Evolutionary conservation across 2,113 vertebrate genomes (phyloP).

Genomic region (Lophotis ruficrista): DNA sequence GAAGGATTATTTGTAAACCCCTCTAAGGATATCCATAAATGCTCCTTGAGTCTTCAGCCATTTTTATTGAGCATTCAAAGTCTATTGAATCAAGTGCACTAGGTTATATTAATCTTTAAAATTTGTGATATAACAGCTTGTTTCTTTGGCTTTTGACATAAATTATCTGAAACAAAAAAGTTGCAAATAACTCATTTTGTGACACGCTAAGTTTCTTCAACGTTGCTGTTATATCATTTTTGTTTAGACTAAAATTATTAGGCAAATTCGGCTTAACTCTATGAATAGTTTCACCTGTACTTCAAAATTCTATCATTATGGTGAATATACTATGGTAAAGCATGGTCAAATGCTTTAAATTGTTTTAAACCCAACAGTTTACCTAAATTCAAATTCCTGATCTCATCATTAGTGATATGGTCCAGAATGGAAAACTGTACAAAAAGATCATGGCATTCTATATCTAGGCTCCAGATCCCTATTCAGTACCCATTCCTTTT

Average conservation of each 20-base stretch:
- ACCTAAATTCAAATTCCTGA: background rate
- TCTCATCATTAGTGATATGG: background rate
- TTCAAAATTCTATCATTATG: background rate
- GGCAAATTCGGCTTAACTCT: background rate
- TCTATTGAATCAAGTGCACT: background rate
- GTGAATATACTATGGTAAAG: background rate
- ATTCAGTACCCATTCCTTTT: background rate
- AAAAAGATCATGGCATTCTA: background rate
- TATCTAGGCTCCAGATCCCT: background rate
- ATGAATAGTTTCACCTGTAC: background rate
- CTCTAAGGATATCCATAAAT: background rate
- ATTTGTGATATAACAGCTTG: background rate
- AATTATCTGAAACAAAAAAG: background rate
- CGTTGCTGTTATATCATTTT: accelerated
- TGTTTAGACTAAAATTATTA: background rate
- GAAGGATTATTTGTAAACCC: background rate
- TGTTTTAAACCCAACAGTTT: background rate
- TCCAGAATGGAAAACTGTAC: background rate
- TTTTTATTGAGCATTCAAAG: background rate
- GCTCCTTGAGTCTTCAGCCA: background rate
- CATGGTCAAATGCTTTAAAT: background rate
- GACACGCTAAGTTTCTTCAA: background rate
- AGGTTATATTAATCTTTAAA: background rate
- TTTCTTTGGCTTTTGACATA: background rate
- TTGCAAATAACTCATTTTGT: background rate